Evolutionary conservation across 2,113 vertebrate genomes (phyloP).

Genomic region (Trichomycterus rosablanca): DNA sequence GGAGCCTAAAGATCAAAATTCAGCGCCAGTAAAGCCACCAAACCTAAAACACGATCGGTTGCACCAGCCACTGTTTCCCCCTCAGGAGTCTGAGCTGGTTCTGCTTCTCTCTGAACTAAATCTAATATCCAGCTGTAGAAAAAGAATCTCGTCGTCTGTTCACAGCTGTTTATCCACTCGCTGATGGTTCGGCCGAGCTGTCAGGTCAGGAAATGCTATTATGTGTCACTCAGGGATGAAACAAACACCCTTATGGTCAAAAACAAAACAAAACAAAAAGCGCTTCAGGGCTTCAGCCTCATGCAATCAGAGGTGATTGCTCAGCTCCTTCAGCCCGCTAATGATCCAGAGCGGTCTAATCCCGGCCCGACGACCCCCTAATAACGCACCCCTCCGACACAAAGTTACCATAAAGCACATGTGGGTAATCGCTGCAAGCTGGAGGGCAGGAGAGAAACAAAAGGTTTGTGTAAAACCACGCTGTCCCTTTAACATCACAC

Average conservation of each 20-base stretch:
- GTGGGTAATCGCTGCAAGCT: constrained; percentile 49
- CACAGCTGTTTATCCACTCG: constrained; percentile 24
- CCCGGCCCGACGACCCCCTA: constrained; percentile 31
- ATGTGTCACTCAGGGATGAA: constrained; percentile 1
- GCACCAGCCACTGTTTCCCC: too few species aligned
- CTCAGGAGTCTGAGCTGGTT: too few species aligned
- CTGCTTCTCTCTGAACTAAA: too few species aligned
- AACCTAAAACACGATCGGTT: too few species aligned
- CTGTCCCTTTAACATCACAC: constrained; percentile 31
- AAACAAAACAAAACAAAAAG: too few species aligned
- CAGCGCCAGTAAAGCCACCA: too few species aligned
- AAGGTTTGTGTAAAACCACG: constrained; percentile 42
- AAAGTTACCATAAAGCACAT: constrained; percentile 45
- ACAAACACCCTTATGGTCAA: too few species aligned
- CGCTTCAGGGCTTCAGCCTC: constrained; percentile 19
- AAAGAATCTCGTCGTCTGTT: too few species aligned
- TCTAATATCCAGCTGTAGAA: too few species aligned
- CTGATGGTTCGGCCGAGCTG: constrained; percentile 4
- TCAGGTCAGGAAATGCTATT: constrained; percentile 23
- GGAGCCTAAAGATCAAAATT: too few species aligned
- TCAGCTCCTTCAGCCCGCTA: constrained; percentile 33
- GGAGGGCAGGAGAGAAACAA: constrained; percentile 36
- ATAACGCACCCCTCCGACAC: constrained; percentile 31
- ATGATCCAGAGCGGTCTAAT: constrained; percentile 39
- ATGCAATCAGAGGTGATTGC: constrained; percentile 30